phyloP scores from a whole-genome alignment of 2,888 invertebrate genomes.

The Hemaris fuciformis region DNA sequence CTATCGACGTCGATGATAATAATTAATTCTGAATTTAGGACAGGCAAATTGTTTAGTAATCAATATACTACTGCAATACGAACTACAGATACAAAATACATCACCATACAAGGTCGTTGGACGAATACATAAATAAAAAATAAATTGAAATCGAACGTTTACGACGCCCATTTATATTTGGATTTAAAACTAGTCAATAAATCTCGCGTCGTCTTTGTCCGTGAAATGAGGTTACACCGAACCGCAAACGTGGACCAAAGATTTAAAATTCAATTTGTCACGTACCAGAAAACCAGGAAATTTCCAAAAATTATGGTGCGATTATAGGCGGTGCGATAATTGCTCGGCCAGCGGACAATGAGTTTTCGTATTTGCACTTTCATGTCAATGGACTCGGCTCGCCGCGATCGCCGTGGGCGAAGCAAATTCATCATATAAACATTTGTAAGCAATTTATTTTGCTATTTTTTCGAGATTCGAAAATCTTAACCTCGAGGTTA shows the following conservation, averaged over 20 bases:
- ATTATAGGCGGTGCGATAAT: background rate
- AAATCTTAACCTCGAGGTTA: conserved; percentile 1
- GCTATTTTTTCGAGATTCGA: conserved; percentile 2
- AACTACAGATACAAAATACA: background rate
- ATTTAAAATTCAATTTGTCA: background rate
- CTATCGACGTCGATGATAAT: too few species aligned
- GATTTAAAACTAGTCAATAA: background rate
- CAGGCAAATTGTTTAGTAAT: background rate
- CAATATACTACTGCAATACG: background rate
- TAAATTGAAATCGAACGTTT: background rate
- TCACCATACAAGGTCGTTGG: background rate
- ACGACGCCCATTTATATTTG: background rate
- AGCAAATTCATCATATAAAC: background rate
- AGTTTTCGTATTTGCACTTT: background rate
- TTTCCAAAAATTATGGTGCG: background rate
- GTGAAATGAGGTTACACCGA: background rate
- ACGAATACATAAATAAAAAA: background rate
- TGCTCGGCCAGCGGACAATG: background rate
- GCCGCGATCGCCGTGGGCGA: background rate
- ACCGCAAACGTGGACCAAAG: background rate
- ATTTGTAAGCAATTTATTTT: background rate
- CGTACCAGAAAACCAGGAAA: background rate
- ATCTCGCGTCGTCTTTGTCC: background rate
- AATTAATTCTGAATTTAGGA: too few species aligned
- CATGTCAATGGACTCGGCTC: background rate